Evolutionary conservation across 2,888 invertebrate genomes (phyloP).

Genomic region (Epinotia ramella): DNA sequence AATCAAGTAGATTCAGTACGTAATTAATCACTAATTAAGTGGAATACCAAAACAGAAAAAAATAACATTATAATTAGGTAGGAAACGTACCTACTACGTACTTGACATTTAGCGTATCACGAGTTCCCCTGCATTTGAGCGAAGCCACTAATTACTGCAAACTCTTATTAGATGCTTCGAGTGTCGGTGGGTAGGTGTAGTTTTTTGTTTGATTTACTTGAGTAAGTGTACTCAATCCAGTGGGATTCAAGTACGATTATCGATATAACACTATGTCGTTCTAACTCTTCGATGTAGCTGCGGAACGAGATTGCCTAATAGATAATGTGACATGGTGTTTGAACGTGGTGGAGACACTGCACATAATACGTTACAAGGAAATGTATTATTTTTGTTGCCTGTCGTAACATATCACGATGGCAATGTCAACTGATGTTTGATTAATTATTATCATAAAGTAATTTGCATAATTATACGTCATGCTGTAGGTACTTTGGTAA

Average conservation of each 20-base stretch:
- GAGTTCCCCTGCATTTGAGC: slow-evolving; percentile 43
- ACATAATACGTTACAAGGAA: slow-evolving; percentile 12
- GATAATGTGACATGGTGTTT: slow-evolving; percentile 5
- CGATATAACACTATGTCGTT: slow-evolving; percentile 4
- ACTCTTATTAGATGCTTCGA: slow-evolving; percentile 33
- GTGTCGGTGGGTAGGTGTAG: background rate
- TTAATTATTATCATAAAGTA: slow-evolving; percentile 26
- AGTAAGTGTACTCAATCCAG: too few species aligned
- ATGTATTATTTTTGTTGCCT: slow-evolving; percentile 19
- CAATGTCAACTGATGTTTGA: slow-evolving; percentile 35
- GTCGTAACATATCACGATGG: slow-evolving; percentile 7
- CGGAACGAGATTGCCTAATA: background rate
- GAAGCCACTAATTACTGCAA: slow-evolving; percentile 32
- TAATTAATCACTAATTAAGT: slow-evolving; percentile 44
- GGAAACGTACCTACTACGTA: slow-evolving; percentile 53
- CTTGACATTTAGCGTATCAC: slow-evolving; percentile 64
- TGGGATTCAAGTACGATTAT: slow-evolving; percentile 5
- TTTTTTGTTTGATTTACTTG: slow-evolving; percentile 30
- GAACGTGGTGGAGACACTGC: background rate
- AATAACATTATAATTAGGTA: slow-evolving; percentile 56
- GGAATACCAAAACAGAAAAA: slow-evolving; percentile 45
- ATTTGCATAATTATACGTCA: slow-evolving; percentile 28
- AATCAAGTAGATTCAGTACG: slow-evolving; percentile 33
- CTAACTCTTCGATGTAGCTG: slow-evolving; percentile 3
- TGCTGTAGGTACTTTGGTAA: background rate